Conservation (phyloP, 2,888 invertebrate genomes). For the Heliconius ethilla region DNA sequence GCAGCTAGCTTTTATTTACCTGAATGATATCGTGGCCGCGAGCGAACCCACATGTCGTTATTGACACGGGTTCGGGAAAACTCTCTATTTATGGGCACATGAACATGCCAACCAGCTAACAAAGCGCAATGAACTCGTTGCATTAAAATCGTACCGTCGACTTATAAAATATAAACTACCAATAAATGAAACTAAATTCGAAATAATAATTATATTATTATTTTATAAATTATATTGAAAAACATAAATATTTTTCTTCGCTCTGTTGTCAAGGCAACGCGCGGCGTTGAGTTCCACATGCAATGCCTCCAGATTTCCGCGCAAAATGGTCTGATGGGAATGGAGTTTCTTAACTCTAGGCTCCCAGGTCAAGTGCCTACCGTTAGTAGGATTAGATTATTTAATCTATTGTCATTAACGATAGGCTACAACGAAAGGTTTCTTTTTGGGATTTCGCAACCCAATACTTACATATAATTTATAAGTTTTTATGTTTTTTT, state of each 20-base stretch:
- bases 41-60: slow-evolving; percentile 51
- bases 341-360: too few relatives aligned
- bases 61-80: slow-evolving; percentile 57
- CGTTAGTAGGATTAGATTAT: not conserved
- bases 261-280: too few relatives aligned
- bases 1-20: slow-evolving; percentile 48
- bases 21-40: slow-evolving; percentile 39
- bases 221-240: too few relatives aligned
- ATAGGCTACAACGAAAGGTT: not conserved
- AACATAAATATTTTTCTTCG: too few relatives aligned
- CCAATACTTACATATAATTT: not conserved
- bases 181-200: not conserved
- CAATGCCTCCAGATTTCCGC: too few relatives aligned
- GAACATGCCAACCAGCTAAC: slow-evolving; percentile 40
- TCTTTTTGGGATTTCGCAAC: too few relatives aligned
- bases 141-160: not conserved
- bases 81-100: slow-evolving; percentile 52
- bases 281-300: too few relatives aligned
- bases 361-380: not conserved
- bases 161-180: not conserved
- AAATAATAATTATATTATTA: not conserved
- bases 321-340: too few relatives aligned
- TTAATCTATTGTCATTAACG: not conserved
- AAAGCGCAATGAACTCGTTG: slow-evolving; percentile 14
- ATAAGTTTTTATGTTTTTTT: not conserved